phyloP scores from a whole-genome alignment of 1,140 invertebrate species.

The Copidosoma floridanum region DNA sequence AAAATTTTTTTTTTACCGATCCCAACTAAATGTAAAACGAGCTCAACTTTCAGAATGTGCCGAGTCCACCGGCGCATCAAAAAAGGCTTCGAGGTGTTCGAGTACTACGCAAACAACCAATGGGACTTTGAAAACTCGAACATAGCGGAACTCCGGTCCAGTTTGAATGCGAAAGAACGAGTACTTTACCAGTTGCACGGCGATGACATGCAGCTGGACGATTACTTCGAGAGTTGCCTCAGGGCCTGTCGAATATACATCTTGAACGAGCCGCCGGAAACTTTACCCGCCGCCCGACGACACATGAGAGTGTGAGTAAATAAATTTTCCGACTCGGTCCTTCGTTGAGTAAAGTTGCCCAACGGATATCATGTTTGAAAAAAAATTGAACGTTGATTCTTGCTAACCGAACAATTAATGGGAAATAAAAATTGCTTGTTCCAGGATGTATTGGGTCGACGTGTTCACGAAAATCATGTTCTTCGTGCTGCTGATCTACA shows the following conservation, averaged over 20 bases:
- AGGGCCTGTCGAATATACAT: conserved; percentile 73
- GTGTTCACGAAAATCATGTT: conserved; percentile 55
- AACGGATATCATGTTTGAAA: no score
- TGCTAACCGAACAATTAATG: no score
- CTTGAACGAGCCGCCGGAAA: conserved; percentile 79
- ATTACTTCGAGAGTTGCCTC: conserved; percentile 74
- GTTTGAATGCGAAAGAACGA: conserved; percentile 66
- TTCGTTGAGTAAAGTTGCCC: no score
- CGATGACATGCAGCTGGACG: conserved; percentile 67
- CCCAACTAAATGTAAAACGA: conserved; percentile 61
- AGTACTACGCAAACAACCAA: conserved; percentile 82
- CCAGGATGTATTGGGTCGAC: conserved; percentile 67
- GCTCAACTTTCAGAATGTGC: conserved; percentile 66
- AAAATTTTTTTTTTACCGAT: neutral
- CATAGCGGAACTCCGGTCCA: conserved; percentile 54
- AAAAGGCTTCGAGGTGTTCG: conserved; percentile 82
- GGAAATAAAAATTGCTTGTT: no score
- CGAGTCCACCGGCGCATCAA: conserved; percentile 73
- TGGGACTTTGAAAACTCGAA: conserved; percentile 78
- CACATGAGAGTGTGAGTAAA: conserved; percentile 76
- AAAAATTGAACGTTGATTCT: no score
- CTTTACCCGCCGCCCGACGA: conserved; percentile 73
- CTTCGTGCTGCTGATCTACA: conserved; percentile 49
- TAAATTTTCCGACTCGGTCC: conserved; percentile 5
- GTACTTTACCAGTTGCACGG: conserved; percentile 69